Evolutionary conservation across 2,888 invertebrate species (phyloP).

Genomic region (Auanema freiburgensis): DNA sequence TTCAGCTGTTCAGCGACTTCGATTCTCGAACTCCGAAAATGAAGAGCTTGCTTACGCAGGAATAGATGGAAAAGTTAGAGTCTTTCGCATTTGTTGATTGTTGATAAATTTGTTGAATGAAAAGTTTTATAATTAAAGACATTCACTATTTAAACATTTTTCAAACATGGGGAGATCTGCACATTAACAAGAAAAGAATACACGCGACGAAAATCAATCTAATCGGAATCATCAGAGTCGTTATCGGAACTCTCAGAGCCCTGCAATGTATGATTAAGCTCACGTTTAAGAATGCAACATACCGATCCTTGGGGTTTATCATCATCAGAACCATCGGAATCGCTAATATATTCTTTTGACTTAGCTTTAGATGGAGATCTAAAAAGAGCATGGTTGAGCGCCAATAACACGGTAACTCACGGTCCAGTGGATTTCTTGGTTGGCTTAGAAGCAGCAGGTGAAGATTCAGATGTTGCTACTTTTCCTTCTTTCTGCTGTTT

Average conservation of each 20-base stretch:
- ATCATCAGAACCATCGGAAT: conserved; percentile 32
- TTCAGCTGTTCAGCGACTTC: conserved; percentile 29
- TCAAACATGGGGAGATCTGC: neutral
- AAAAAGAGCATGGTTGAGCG: too few species aligned
- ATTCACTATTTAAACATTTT: too few species aligned
- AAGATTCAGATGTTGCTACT: neutral
- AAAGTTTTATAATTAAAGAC: too few species aligned
- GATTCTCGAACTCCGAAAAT: conserved; percentile 2
- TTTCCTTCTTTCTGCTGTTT: conserved; percentile 13
- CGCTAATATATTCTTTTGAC: conserved; percentile 48
- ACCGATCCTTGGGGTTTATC: conserved; percentile 7
- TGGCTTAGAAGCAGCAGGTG: neutral
- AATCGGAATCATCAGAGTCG: too few species aligned
- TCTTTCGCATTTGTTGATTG: conserved; percentile 9
- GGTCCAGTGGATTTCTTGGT: neutral
- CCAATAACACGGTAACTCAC: too few species aligned
- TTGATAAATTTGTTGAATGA: neutral
- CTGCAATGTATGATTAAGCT: too few species aligned
- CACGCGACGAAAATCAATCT: too few species aligned
- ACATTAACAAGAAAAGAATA: conserved; percentile 1
- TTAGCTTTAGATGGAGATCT: conserved; percentile 39
- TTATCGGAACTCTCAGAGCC: too few species aligned
- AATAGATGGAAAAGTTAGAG: conserved; percentile 8
- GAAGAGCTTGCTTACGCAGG: conserved; percentile 18
- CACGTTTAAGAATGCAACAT: too few species aligned